Evolutionary conservation across 2,797 vertebrate species (phyloP), one percentile per base, ranked within the genome.

Genomic region (Gastrophryne carolinensis): DNA sequence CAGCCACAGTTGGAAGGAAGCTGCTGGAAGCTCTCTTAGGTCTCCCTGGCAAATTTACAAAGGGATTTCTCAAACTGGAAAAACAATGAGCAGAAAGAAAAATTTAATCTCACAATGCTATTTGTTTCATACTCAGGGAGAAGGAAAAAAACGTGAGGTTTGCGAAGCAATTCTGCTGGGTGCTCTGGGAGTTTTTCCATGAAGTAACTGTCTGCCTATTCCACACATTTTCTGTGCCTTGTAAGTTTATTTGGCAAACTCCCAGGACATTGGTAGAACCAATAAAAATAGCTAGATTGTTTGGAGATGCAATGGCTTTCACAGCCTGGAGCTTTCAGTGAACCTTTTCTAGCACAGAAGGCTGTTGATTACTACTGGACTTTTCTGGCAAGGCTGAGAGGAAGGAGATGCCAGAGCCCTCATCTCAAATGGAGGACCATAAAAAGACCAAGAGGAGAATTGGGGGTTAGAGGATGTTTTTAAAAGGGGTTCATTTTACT

Each of bases 141-240:
- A 44, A 17, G 15, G 6, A 41, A 21, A 47, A 21, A 47, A 34
- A 5, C 21, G 9, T 52, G 73, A 75, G 64, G 32, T 41, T 75
- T 68, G 29, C 53, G 58, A 57, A 49, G 5, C 62, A 49, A 26
- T 24, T n/a, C 35, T 77, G 11, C 29, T 65, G 68, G 67, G 67
- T 64, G 73, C 44, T 54, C 78, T 80, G 81, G 72, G 80, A 73
- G 78, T 70, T 69, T 87, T 87, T 87, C 86, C 86, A 86, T 86
- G 63, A 85, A 85, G 81, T 87, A 85, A 86, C 78, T 82, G 83
- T 85, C 86, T 87, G 84, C 23, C 78, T 82, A 79, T 83, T 82
- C 80, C 73, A 82, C 76, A 32, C 41, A 72, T 66, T 37, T 60
- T 37, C 52, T 65, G 12, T 8, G 67, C 66, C 50, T 69, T 77